Base-by-base conservation (phyloP, 2,888 invertebrate species). In the Agrypnus murinus region DNA sequence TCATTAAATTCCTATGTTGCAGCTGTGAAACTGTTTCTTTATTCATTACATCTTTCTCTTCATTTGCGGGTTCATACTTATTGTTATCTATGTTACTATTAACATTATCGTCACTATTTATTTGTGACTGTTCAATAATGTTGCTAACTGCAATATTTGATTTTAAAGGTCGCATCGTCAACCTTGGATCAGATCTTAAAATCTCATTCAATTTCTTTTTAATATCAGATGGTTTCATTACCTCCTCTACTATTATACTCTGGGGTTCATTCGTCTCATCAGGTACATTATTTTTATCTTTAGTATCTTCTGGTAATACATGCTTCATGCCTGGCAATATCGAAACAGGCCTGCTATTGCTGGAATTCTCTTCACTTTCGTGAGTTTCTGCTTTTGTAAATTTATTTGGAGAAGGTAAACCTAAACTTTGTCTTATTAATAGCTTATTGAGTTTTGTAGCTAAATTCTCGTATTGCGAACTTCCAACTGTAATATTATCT, bases 1-100 rank as follows among this genome's bases (percentile, higher is more conserved):
- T 70, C 81, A 74, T 80, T 74, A 50, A 74, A 59, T 71, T 65
- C 70, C 71, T 78, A 65, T 69, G 77, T 38, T 58, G 40, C 53
- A 62, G 14, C 34, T 60, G 62, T 17, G 60, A 55, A 8, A 43
- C 32, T 25, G 25, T 38, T 64, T 70, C 62, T 1, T 67, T 50
- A 40, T 57, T 55, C 14, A 55, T 34, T 2, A n/a, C 36, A 36
- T 17, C 14, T 7, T 50, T 32, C 1, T 50, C 19, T n/a, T 55
- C 36, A 12, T 3, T 36, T 9, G 5, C 1, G 1, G 14, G 10
- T 1, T 8, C 55, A 5, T 25, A 25, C 25, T 5, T 5, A 70
- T 76, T 1, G 73, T 10, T 14, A 58, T 65, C 25, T 9, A 4
- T 65, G 38, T 43, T 45, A 8, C 45, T 46, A 15, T 25, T 32